Conservation (phyloP, 2,113 vertebrate species). For the Porphyrio hochstetteri region DNA sequence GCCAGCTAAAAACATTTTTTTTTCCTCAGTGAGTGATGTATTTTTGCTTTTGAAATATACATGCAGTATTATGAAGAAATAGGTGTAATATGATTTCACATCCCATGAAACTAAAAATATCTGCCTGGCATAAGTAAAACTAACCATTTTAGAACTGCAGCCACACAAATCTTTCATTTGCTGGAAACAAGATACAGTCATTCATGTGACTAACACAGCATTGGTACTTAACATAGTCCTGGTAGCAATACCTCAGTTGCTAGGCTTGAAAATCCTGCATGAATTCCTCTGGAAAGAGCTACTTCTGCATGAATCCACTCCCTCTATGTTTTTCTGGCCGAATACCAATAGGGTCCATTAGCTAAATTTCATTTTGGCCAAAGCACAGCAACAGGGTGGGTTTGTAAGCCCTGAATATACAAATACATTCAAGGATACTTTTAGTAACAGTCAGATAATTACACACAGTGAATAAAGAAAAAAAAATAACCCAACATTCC, state of each 20-base stretch:
- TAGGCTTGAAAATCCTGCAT: not conserved
- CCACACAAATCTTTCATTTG: not conserved
- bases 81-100: not conserved
- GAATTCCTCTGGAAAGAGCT: not conserved
- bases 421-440: not conserved
- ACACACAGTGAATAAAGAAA: not conserved
- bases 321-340: not conserved
- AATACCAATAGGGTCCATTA: not conserved
- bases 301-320: not conserved
- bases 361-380: not conserved
- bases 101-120: not conserved
- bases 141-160: not conserved
- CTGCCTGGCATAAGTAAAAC: not conserved
- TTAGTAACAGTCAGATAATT: not conserved
- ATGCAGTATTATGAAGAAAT: not conserved
- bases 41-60: not conserved
- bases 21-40: not conserved
- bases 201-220: not conserved
- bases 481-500: not conserved
- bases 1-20: not conserved
- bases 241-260: accelerated
- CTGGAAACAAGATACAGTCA: not conserved
- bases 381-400: not conserved
- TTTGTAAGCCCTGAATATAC: not conserved
- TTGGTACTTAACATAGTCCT: not conserved